phyloP scores from a whole-genome alignment of 2,888 invertebrate species.

The Polia nebulosa region DNA sequence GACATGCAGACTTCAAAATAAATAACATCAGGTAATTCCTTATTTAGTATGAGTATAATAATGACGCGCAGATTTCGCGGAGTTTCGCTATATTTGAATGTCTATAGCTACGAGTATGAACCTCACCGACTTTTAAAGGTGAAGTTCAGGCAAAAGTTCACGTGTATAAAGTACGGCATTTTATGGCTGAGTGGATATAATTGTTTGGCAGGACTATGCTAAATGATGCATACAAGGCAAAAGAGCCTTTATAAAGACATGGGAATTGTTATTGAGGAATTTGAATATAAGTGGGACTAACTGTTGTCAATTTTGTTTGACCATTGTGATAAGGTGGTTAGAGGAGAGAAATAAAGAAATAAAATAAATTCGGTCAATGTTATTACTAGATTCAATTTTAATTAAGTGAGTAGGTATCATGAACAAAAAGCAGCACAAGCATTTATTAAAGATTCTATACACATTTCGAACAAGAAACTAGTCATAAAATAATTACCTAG shows the following conservation, averaged over 20 bases:
- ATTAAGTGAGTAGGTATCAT: constrained; percentile 3
- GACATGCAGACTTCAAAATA: constrained; percentile 9
- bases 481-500: constrained; percentile 29
- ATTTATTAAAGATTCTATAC: neutral
- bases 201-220: constrained; percentile 53
- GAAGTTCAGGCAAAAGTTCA: constrained; percentile 67
- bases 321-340: neutral
- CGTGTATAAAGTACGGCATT: constrained; percentile 44
- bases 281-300: neutral
- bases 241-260: constrained; percentile 28
- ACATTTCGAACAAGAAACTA: constrained; percentile 15
- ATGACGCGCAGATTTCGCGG: constrained; percentile 30
- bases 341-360: neutral
- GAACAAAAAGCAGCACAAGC: constrained; percentile 4
- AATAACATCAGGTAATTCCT: constrained; percentile 39
- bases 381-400: constrained; percentile 1
- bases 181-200: constrained; percentile 41
- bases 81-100: constrained; percentile 42
- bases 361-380: constrained; percentile 8
- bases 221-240: constrained; percentile 38
- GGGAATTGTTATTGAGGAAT: constrained; percentile 4
- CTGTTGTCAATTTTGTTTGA: neutral
- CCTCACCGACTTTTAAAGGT: constrained; percentile 64
- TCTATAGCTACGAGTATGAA: constrained; percentile 47
- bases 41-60: constrained; percentile 28